Percentiles rank a stretch among this genome's conserved stretches.
phyloP scores from a whole-genome alignment of 2,888 invertebrate genomes.

The Phaonia tiefii region DNA sequence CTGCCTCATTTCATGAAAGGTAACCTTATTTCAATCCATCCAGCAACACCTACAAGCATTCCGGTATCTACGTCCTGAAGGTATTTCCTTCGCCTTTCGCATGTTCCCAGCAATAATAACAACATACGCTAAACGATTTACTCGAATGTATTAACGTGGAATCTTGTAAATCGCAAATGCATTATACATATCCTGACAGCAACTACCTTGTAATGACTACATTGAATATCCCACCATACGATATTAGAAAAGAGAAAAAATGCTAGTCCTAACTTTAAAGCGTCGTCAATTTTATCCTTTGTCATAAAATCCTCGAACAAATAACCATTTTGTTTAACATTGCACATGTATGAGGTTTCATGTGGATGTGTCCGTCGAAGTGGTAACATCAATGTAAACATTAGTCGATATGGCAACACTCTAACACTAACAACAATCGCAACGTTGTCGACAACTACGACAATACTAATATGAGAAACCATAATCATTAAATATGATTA shows the following conservation, averaged over 20 bases:
- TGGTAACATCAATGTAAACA: slow-evolving; percentile 1
- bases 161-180: background rate
- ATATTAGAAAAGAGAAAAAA: background rate
- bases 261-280: background rate
- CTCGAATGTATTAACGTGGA: background rate
- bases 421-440: slow-evolving; percentile 6
- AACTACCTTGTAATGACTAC: too few species aligned
- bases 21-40: too few species aligned
- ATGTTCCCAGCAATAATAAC: too few species aligned
- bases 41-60: too few species aligned
- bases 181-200: too few species aligned
- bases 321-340: background rate
- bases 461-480: slow-evolving; percentile 63
- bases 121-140: background rate
- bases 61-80: too few species aligned
- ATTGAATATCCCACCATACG: too few species aligned
- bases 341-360: too few species aligned
- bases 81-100: too few species aligned
- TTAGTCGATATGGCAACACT: slow-evolving; percentile 5
- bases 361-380: background rate
- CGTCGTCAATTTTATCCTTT: background rate
- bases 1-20: too few species aligned
- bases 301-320: slow-evolving; percentile 9
- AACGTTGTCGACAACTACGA: slow-evolving; percentile 32
- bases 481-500: slow-evolving; percentile 67